Conservation (phyloP, 1,140 invertebrate species). For the Ctenoplectra terminalis region DNA sequence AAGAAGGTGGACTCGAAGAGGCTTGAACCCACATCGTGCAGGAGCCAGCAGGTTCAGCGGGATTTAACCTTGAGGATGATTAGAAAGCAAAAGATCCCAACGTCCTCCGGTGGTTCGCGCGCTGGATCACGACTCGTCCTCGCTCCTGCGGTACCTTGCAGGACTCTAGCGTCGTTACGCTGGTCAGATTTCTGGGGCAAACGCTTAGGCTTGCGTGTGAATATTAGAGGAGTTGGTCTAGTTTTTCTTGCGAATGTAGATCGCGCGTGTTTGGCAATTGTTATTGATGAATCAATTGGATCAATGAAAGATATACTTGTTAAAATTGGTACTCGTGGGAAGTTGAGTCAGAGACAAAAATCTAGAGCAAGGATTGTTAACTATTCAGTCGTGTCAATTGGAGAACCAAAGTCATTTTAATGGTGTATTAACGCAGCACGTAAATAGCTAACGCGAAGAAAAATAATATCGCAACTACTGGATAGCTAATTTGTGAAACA, state of each 20-base stretch:
- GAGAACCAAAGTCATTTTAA: too few species aligned
- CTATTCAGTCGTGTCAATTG: too few species aligned
- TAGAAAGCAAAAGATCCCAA: slow-evolving; percentile 78
- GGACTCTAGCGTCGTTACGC: slow-evolving; percentile 56
- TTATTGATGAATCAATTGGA: background rate
- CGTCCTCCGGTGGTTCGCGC: slow-evolving; percentile 63
- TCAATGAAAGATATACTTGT: too few species aligned
- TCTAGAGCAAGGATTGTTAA: too few species aligned
- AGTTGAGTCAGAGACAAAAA: too few species aligned
- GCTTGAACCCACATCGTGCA: slow-evolving; percentile 58
- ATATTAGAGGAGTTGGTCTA: background rate
- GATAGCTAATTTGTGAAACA: slow-evolving; percentile 13
- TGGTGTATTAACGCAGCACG: too few species aligned
- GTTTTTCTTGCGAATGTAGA: background rate
- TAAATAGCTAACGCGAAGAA: too few species aligned
- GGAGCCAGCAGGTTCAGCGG: slow-evolving; percentile 72
- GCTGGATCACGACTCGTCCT: slow-evolving; percentile 77
- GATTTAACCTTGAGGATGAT: slow-evolving; percentile 79
- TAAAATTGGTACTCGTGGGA: too few species aligned
- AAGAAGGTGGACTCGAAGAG: slow-evolving; percentile 14
- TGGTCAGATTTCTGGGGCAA: slow-evolving; percentile 56
- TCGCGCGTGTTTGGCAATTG: background rate
- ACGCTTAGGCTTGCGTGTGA: slow-evolving; percentile 31
- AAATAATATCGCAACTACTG: background rate
- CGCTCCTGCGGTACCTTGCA: slow-evolving; percentile 69